Conservation (phyloP, 2,113 vertebrate genomes). For the Myotis davidii region DNA sequence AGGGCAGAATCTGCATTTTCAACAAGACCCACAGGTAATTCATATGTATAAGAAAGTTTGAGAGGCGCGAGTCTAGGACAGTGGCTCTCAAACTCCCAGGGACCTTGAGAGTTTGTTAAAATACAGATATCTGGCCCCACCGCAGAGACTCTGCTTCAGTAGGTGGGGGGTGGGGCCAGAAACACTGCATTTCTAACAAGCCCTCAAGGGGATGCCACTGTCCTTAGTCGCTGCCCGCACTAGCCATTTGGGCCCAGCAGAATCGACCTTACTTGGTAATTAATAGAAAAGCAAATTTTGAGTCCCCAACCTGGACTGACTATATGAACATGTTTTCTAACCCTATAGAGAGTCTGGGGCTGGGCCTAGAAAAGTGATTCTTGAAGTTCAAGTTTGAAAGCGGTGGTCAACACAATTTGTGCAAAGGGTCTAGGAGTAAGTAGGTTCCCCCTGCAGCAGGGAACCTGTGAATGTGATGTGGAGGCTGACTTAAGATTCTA, state of each 20-base stretch:
- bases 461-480: neutral
- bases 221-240: neutral
- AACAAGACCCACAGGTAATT: neutral
- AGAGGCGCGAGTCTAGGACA: neutral
- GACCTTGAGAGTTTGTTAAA: neutral
- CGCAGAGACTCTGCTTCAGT: neutral
- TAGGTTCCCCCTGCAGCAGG: neutral
- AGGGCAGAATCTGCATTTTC: neutral
- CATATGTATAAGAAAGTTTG: neutral
- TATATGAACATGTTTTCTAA: neutral
- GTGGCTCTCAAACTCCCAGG: neutral
- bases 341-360: neutral
- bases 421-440: neutral
- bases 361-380: neutral
- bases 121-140: neutral
- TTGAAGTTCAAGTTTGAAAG: neutral
- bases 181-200: neutral
- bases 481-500: neutral
- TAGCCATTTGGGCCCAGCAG: neutral
- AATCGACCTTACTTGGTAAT: neutral
- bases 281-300: neutral
- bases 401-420: neutral
- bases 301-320: neutral
- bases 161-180: neutral
- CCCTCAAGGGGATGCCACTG: neutral